Evolutionary conservation across 2,797 vertebrate genomes (phyloP), one percentile per base, ranked within the genome.

Genomic region (Gadopsis bispinosus): DNA sequence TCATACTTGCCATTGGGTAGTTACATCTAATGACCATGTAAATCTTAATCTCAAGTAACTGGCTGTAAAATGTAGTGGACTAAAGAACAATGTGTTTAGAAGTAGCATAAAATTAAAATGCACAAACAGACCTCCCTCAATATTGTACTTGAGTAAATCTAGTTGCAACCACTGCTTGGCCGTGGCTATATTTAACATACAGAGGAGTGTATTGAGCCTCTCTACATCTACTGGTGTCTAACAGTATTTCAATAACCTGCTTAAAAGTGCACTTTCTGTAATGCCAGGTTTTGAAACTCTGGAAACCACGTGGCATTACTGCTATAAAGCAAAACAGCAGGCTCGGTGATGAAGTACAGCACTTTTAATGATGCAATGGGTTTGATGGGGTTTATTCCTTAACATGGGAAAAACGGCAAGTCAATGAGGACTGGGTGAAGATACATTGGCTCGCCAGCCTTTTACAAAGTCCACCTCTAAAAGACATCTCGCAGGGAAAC

Each of bases 291-390:
- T 16, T 73, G n/a, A 69, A 70, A 62, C 66, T 73, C 43, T 58
- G 3, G 10, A 80, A 62, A 67, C 51, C 56, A 66, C 47, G 45
- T 2, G 7, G 8, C 0, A 41, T 7, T 13, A 47, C 2, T 11
- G 12, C 17, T 43, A 5, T 0, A 19, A 56, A 75, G 31, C 45
- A 70, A 75, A 62, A 41, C 1, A 37, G 16, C 26, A 71, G 26
- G 16, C 29, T 72, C 45, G 0, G 22, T 31, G 61, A 87, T 92
- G 66, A 87, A 85, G 87, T 94, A 94, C 94, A 95, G 92, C 94
- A 94, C 92, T 94, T 93, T 94, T 94, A 94, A 93, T 94, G 90
- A 93, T 93, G 92, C 91, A 92, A 93, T 88, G 88, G 86, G 85
- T 87, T 88, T 86, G 88, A 26, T 26, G 90, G 85, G 88, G 88